These are phyloP conservation scores for Coelinius sp. DNA, from an alignment of 2,888 invertebrate genomes.

Conservation along the genomic window DNA sequence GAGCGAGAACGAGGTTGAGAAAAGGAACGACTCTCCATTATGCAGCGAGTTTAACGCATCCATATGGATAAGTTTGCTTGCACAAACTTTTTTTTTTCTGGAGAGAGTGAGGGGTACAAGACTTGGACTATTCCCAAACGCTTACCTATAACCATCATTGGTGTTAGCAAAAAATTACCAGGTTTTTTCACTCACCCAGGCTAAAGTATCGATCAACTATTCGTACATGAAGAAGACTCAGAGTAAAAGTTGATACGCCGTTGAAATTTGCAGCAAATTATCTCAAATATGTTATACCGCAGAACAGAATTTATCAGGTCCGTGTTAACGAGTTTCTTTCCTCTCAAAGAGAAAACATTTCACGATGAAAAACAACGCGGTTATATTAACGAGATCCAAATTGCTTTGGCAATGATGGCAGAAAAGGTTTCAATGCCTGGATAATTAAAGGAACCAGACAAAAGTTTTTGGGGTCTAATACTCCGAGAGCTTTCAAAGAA, in stretches of 20 bases:
- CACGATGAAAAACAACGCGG: neutral
- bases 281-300: neutral
- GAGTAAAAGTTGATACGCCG: slow-evolving; percentile 3
- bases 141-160: neutral
- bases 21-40: slow-evolving; percentile 53
- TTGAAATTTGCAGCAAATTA: neutral
- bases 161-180: neutral
- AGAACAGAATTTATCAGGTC: neutral
- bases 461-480: slow-evolving; percentile 33
- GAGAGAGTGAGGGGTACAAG: too few relatives aligned
- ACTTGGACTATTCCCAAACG: neutral
- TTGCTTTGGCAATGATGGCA: slow-evolving; percentile 17
- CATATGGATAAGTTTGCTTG: slow-evolving; percentile 58
- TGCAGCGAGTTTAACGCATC: slow-evolving; percentile 59
- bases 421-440: slow-evolving; percentile 28
- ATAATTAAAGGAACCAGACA: slow-evolving; percentile 35
- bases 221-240: neutral
- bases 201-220: neutral
- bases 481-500: slow-evolving; percentile 42
- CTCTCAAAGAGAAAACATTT: neutral
- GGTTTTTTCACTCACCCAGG: neutral
- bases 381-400: slow-evolving; percentile 20
- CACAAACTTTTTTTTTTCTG: slow-evolving; percentile 2
- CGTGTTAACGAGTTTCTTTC: neutral
- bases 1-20: slow-evolving; percentile 11